These are phyloP conservation scores for Machimus rusticus DNA, from an alignment of 2,888 invertebrate species.

Conservation along the genomic window DNA sequence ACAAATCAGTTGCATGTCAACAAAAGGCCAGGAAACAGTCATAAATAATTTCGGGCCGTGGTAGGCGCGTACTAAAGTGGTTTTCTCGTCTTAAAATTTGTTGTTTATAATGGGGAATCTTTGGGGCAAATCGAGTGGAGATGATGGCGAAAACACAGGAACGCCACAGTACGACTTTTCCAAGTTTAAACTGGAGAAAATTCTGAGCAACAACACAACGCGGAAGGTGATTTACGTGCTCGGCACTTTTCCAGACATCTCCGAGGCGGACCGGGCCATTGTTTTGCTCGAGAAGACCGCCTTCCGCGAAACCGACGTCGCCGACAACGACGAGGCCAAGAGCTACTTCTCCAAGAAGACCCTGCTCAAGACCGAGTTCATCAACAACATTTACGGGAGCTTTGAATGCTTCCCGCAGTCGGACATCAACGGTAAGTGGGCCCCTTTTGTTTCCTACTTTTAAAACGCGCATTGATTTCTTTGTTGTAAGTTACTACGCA, in stretches of 20 bases:
- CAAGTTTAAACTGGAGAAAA: constrained; percentile 71
- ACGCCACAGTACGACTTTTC: constrained; percentile 65
- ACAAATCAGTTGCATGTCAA: not conserved
- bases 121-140: not conserved
- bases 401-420: constrained; percentile 74
- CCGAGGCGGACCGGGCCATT: constrained; percentile 70
- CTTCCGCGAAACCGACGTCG: constrained; percentile 67
- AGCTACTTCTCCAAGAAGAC: constrained; percentile 72
- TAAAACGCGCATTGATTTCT: not conserved
- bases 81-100: not conserved
- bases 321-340: constrained; percentile 53
- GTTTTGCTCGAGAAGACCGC: constrained; percentile 83
- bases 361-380: constrained; percentile 70
- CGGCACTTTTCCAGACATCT: constrained; percentile 69
- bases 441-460: not conserved
- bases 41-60: not conserved
- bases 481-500: not conserved
- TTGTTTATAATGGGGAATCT: not conserved
- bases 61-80: not conserved
- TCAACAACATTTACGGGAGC: constrained; percentile 86
- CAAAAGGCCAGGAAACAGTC: not conserved
- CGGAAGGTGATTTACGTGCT: constrained; percentile 75
- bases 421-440: constrained; percentile 70
- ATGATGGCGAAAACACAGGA: constrained; percentile 31
- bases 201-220: constrained; percentile 76